phyloP scores from a whole-genome alignment of 2,113 vertebrate species.

The Mustelus asterias region DNA sequence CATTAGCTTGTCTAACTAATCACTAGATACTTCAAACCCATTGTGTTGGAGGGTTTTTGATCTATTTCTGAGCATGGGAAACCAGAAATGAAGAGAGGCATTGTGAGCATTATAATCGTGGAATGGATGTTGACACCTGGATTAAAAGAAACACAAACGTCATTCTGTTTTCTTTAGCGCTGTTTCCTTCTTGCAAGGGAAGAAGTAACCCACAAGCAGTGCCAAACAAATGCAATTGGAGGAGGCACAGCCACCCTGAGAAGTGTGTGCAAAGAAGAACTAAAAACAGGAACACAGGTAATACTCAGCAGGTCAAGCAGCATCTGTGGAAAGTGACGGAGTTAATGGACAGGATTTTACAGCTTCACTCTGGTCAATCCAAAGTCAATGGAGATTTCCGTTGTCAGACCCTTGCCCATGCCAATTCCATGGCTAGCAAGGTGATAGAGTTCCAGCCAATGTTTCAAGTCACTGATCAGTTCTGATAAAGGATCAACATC shows the following conservation, averaged over 20 bases:
- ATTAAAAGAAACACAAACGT: not conserved
- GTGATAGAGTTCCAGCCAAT: too few species aligned
- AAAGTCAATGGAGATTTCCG: too few species aligned
- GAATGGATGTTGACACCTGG: not conserved
- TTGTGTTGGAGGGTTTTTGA: not conserved
- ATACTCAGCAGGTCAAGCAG: not conserved
- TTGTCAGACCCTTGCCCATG: too few species aligned
- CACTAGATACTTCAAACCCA: not conserved
- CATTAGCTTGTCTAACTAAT: not conserved
- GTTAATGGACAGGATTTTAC: not conserved
- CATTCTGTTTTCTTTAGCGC: not conserved
- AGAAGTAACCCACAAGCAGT: not conserved
- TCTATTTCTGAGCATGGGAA: not conserved
- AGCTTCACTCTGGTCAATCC: too few species aligned
- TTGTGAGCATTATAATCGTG: not conserved
- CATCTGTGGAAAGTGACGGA: not conserved
- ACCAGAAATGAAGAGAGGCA: not conserved
- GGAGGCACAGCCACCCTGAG: not conserved
- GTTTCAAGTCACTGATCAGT: not conserved
- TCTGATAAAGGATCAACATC: not conserved
- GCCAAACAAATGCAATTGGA: not conserved
- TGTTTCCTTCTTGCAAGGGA: not conserved
- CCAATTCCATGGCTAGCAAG: too few species aligned
- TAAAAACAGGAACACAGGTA: not conserved
- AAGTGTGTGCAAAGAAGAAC: not conserved